Base-by-base conservation (phyloP, 2,888 invertebrate genomes). In the Tricholauxania praeusta region DNA sequence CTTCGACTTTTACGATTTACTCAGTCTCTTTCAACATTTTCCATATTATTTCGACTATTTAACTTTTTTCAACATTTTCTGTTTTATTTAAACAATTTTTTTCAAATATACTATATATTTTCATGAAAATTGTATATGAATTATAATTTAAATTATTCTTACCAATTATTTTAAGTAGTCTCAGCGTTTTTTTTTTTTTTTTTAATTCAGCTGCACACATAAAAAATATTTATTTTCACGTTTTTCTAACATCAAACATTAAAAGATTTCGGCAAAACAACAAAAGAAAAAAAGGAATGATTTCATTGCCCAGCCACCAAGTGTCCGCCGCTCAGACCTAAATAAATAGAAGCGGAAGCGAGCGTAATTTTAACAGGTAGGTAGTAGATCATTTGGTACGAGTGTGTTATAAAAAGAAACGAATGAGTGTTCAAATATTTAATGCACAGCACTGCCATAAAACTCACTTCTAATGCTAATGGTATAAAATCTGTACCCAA, bases 301-400 rank as follows among this genome's bases (percentile, higher is more conserved):
- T 22, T 22, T 28, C 57, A 57, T 22, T 39, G 12, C 53, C 57
- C 22, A 17, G 19, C 57, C n/a, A 57, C 57, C n/a, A 57, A 22
- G 28, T 57, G 19, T 19, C 5, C 57, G 55, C n/a, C 3, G 57
- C 19, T 19, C 19, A 57, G 15, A 60, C 63, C 63, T 48, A 63
- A 63, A 48, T 63, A 63, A 63, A 63, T 63, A 63, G 17, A n/a
- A 63, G 19, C 63, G 63, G 63, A 63, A 63, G 22, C 63, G 17
- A 12, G 48, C 63, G 63, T 63, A 63, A 63, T 48, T 63, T 63
- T 63, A 47, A 48, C 63, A 63, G 63, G 63, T 63, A 63, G 63
- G 60, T 12, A 14, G 19, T 48, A 19, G 12, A 19, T 47, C 17
- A 19, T 3, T n/a, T 39, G 10, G 39, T 10, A 7, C 6, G 39